Evolutionary conservation across 2,113 vertebrate genomes (phyloP).

Genomic region (Anhinga rufa): DNA sequence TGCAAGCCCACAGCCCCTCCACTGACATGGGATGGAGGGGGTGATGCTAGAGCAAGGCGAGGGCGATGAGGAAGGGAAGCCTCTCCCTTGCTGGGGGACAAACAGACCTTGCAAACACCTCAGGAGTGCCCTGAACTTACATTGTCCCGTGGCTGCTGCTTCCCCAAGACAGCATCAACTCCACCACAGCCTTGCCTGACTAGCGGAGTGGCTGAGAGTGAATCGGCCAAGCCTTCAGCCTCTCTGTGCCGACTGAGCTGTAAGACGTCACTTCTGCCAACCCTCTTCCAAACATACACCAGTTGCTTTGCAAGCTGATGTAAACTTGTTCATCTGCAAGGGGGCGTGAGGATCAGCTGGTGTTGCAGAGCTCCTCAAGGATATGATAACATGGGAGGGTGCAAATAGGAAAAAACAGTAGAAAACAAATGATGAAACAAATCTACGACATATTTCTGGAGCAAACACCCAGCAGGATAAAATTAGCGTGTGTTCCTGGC

Average conservation of each 20-base stretch:
- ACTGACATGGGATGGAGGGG: fast-evolving
- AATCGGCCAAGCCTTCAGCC: not conserved
- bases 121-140: not conserved
- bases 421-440: not conserved
- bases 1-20: fast-evolving
- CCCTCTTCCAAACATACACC: not conserved
- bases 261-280: not conserved
- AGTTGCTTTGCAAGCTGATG: not conserved
- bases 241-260: not conserved
- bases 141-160: not conserved
- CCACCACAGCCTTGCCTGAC: not conserved
- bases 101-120: too few relatives aligned
- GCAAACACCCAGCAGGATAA: not conserved
- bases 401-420: not conserved
- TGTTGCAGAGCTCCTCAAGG: not conserved
- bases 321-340: not conserved
- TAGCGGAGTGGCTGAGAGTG: not conserved
- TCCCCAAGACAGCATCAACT: not conserved
- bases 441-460: not conserved
- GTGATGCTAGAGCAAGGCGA: too few relatives aligned
- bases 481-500: not conserved
- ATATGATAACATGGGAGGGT: not conserved
- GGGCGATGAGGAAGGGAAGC: not conserved
- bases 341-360: not conserved
- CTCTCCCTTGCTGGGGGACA: not conserved